These are phyloP conservation scores for Cyaniris semiargus DNA, from an alignment of 2,888 invertebrate species.

Conservation along the genomic window DNA sequence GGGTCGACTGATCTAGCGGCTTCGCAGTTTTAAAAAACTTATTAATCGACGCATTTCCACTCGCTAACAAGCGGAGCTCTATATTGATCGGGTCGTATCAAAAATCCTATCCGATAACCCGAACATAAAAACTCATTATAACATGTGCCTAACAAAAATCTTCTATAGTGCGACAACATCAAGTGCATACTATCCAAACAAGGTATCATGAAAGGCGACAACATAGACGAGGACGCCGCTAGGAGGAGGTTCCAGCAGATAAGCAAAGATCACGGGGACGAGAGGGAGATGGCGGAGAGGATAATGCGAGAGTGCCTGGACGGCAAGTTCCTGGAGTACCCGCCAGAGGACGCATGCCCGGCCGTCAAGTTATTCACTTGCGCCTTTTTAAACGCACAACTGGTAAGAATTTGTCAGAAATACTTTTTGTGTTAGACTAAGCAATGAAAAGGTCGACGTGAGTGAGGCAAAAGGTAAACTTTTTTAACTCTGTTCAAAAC, in stretches of 20 bases:
- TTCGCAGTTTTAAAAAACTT: too few relatives aligned
- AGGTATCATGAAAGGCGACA: conserved; percentile 42
- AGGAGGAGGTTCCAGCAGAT: conserved; percentile 39
- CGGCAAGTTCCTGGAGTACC: conserved; percentile 43
- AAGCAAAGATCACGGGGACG: conserved; percentile 40
- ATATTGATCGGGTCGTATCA: too few relatives aligned
- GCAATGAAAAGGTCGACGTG: neutral
- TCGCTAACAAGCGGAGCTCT: too few relatives aligned
- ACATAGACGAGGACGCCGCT: conserved; percentile 43
- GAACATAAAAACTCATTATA: neutral
- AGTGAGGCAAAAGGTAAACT: neutral
- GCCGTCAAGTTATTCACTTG: conserved; percentile 45
- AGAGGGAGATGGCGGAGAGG: conserved; percentile 39
- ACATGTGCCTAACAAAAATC: neutral
- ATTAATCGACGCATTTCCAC: too few relatives aligned
- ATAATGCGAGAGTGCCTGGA: conserved; percentile 43
- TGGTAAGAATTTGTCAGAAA: conserved; percentile 42
- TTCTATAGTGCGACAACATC: conserved; percentile 45
- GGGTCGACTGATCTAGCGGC: too few relatives aligned
- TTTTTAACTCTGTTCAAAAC: too few relatives aligned
- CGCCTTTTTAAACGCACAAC: conserved; percentile 41
- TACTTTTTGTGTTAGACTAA: too few relatives aligned
- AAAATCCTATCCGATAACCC: too few relatives aligned
- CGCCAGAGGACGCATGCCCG: conserved; percentile 43
- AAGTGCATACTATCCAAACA: conserved; percentile 44